A percentile compares a stretch with the other conserved stretches of the same genome.
Evolutionary conservation across 2,888 invertebrate genomes (phyloP).

Genomic region (Oxytorus armatus): DNA sequence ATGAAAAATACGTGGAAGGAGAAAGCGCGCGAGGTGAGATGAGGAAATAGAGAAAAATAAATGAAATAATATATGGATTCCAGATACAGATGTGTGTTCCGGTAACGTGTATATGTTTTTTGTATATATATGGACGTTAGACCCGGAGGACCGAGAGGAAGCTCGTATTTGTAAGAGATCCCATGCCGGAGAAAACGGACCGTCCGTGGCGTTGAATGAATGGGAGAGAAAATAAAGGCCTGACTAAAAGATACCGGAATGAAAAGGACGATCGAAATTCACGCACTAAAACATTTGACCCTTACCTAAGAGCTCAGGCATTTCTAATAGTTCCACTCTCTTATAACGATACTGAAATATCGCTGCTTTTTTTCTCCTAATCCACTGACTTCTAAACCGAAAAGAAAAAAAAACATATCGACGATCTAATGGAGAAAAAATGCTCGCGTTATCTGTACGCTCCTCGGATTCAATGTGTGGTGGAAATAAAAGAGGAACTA

Average conservation of each 20-base stretch:
- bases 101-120: no score
- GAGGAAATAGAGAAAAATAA: not conserved
- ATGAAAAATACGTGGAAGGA: constrained; percentile 5
- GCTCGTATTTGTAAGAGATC: constrained; percentile 62
- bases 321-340: constrained; percentile 68
- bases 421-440: constrained; percentile 78
- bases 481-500: constrained; percentile 25
- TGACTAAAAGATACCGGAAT: constrained; percentile 35
- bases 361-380: constrained; percentile 5
- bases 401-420: not conserved
- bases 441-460: constrained; percentile 60
- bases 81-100: not conserved
- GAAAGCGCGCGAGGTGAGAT: constrained; percentile 28
- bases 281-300: constrained; percentile 7
- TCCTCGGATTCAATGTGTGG: constrained; percentile 4
- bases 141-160: constrained; percentile 18
- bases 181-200: constrained; percentile 51
- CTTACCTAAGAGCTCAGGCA: constrained; percentile 20
- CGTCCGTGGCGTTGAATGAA: constrained; percentile 43
- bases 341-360: constrained; percentile 56
- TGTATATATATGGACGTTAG: constrained; percentile 18
- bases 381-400: no score
- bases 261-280: constrained; percentile 19
- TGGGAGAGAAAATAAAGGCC: not conserved
- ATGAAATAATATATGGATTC: constrained; percentile 41